Percentiles rank a stretch among this genome's conserved stretches.
phyloP scores from a whole-genome alignment of 2,113 vertebrate genomes.

The Sarotherodon lohbergeri region DNA sequence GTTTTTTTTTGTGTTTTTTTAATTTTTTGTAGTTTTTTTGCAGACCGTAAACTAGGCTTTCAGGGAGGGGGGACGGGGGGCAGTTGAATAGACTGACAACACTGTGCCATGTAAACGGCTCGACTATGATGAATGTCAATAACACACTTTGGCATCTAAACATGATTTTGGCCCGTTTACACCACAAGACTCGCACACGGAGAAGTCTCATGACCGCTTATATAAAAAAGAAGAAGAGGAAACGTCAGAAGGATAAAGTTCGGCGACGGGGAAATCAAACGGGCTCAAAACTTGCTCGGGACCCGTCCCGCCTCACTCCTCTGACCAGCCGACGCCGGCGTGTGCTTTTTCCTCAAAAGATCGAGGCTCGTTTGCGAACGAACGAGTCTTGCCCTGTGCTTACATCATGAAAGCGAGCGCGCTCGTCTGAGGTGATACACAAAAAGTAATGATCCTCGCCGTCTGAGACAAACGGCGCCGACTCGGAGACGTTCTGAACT shows the following conservation, averaged over 20 bases:
- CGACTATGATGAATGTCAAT: slow-evolving; percentile 51
- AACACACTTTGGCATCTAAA: slow-evolving; percentile 69
- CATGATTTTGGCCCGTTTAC: slow-evolving; percentile 50
- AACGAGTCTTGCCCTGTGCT: slow-evolving; percentile 53
- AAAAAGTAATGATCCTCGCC: slow-evolving; percentile 15
- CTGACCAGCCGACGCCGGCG: background rate
- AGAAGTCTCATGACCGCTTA: slow-evolving; percentile 16
- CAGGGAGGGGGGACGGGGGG: slow-evolving; percentile 51
- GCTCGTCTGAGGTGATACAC: slow-evolving; percentile 22
- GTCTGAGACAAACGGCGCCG: background rate
- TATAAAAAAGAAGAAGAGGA: background rate
- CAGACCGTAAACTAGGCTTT: slow-evolving; percentile 65
- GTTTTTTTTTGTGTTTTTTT: background rate
- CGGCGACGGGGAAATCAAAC: background rate
- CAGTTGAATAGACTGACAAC: slow-evolving; percentile 62
- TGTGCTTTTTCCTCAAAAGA: slow-evolving; percentile 41
- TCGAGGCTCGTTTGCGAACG: background rate
- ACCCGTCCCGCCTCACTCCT: background rate
- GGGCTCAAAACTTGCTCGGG: background rate
- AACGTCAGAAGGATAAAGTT: background rate
- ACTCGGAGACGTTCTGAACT: background rate
- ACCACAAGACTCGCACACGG: slow-evolving; percentile 24
- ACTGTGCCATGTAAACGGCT: slow-evolving; percentile 66
- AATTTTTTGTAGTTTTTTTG: slow-evolving; percentile 34
- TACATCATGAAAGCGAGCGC: slow-evolving; percentile 49